These are phyloP conservation scores for Cecropterus lyciades DNA, from an alignment of 1,140 invertebrate species.

Conservation along the genomic window DNA sequence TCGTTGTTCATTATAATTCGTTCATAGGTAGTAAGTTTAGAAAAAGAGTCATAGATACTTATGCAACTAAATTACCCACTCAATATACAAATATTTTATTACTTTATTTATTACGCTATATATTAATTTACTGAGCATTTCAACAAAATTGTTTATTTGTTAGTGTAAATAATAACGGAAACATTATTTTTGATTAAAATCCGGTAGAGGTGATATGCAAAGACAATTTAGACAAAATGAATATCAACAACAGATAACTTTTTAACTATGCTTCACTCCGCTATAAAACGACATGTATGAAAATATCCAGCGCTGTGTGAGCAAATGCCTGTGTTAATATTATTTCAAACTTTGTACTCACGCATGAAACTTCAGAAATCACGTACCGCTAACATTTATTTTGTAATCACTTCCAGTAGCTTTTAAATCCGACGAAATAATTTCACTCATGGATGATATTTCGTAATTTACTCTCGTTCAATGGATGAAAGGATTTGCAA, in stretches of 20 bases:
- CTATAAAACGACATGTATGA: background rate
- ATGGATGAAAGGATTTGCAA: conserved; percentile 14
- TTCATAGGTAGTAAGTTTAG: too few species aligned
- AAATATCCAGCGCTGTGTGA: background rate
- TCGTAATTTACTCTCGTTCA: conserved; percentile 15
- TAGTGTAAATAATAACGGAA: too few species aligned
- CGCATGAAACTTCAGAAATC: conserved; percentile 20
- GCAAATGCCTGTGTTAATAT: conserved; percentile 17
- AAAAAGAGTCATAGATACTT: too few species aligned
- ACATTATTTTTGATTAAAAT: too few species aligned
- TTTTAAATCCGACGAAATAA: conserved; percentile 14
- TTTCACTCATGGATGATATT: conserved; percentile 13
- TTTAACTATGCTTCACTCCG: background rate
- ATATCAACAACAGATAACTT: background rate
- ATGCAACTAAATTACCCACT: too few species aligned
- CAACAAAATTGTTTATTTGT: too few species aligned
- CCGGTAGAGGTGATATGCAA: too few species aligned
- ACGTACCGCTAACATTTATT: conserved; percentile 22
- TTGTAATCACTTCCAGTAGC: conserved; percentile 26
- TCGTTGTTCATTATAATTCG: too few species aligned
- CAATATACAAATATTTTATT: too few species aligned
- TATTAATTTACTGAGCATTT: too few species aligned
- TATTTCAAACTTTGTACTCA: conserved; percentile 18
- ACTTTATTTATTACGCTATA: too few species aligned
- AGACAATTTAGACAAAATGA: background rate